Percentiles rank a stretch among this genome's conserved stretches.
Evolutionary conservation across 2,797 vertebrate species (phyloP).

Genomic region (Hemitrygon akajei): DNA sequence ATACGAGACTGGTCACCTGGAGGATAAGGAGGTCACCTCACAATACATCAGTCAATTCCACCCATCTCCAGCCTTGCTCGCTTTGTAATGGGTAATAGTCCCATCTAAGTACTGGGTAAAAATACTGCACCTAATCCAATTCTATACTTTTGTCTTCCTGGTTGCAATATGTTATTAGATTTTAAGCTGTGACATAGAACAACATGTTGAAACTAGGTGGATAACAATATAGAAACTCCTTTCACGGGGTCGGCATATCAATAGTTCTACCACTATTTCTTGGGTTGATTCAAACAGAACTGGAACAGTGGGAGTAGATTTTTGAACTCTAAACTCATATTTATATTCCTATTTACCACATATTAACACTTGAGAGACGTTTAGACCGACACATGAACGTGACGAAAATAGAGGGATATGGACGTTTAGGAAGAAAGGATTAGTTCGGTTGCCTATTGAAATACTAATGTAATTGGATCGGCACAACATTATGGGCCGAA

Average conservation of each 20-base stretch:
- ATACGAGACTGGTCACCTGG: background rate
- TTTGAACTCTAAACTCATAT: background rate
- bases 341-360: background rate
- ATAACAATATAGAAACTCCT: background rate
- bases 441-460: too few relatives aligned
- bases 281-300: background rate
- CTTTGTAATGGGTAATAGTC: background rate
- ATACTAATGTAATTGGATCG: too few relatives aligned
- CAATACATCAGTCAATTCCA: background rate
- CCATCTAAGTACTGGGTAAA: background rate
- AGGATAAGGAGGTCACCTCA: background rate
- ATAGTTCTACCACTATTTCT: background rate
- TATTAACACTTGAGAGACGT: too few relatives aligned
- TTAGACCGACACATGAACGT: too few relatives aligned
- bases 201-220: too few relatives aligned
- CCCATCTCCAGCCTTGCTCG: too few relatives aligned
- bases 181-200: background rate
- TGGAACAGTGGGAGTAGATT: background rate
- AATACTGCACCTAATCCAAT: background rate
- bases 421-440: too few relatives aligned
- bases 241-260: background rate
- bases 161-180: too few relatives aligned
- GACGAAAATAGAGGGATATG: too few relatives aligned
- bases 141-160: too few relatives aligned
- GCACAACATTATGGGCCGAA: too few relatives aligned